phyloP scores from a whole-genome alignment of 2,113 vertebrate genomes.

The Channa maculata region DNA sequence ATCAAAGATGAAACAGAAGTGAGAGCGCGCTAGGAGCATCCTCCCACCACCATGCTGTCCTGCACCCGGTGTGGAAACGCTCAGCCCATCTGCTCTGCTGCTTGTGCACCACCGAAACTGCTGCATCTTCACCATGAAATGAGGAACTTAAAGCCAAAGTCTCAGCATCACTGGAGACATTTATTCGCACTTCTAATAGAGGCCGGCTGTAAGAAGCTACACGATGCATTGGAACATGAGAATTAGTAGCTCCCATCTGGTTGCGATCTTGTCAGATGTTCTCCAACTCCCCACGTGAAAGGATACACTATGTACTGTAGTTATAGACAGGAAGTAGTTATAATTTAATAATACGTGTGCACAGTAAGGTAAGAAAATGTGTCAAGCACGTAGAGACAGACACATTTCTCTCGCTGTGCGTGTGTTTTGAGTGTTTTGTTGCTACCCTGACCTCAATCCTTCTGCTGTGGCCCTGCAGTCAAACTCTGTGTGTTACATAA shows the following conservation, averaged over 20 bases:
- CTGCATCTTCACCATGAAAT: conserved; percentile 35
- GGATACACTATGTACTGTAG: too few relatives aligned
- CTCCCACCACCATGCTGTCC: conserved; percentile 68
- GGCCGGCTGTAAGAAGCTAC: neutral
- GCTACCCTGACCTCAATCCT: conserved; percentile 59
- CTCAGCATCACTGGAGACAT: conserved; percentile 13
- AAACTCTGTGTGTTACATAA: conserved; percentile 60
- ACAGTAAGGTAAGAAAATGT: too few relatives aligned
- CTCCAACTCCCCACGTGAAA: too few relatives aligned
- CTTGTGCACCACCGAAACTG: conserved; percentile 19
- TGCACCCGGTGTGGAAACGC: neutral
- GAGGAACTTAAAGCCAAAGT: conserved; percentile 6
- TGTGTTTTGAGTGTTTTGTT: conserved; percentile 38
- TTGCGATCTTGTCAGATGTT: neutral
- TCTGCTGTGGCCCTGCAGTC: conserved; percentile 51
- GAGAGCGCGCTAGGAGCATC: conserved; percentile 43
- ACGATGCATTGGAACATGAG: neutral
- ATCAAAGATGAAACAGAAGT: conserved; percentile 52
- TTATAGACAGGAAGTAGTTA: too few relatives aligned
- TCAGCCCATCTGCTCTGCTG: conserved; percentile 61
- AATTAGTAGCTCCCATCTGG: conserved; percentile 43
- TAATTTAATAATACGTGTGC: too few relatives aligned
- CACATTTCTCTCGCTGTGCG: neutral
- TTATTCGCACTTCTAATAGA: neutral
- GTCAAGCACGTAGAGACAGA: neutral